phyloP scores from a whole-genome alignment of 1,140 invertebrate genomes.

The Listronotus bonariensis region DNA sequence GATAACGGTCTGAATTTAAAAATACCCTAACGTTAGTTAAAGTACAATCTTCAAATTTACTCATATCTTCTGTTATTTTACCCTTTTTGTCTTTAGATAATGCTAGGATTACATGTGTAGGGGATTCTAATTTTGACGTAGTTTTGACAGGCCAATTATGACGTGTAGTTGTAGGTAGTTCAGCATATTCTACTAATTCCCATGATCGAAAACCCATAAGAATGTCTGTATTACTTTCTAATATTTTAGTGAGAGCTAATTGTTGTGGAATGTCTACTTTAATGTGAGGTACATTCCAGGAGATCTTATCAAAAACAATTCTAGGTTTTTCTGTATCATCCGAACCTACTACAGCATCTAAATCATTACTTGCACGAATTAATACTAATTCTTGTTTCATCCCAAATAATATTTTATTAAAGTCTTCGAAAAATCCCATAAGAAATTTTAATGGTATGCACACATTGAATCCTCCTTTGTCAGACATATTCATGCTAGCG shows the following conservation, averaged over 20 bases:
- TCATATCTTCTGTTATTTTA: slow-evolving; percentile 10
- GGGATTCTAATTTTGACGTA: background rate
- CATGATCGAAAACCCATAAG: slow-evolving; percentile 10
- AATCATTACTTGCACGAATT: no score
- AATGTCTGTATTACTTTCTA: slow-evolving; percentile 16
- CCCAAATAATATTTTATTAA: no score
- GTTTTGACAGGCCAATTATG: slow-evolving; percentile 5
- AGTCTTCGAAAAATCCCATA: no score
- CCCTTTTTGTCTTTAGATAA: background rate
- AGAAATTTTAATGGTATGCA: no score
- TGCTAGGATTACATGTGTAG: slow-evolving; percentile 9
- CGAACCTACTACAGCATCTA: background rate
- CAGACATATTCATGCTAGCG: no score
- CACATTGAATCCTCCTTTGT: no score
- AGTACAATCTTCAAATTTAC: slow-evolving; percentile 12
- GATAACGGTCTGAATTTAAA: slow-evolving; percentile 13
- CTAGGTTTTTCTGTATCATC: background rate
- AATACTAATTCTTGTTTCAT: no score
- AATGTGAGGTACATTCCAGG: slow-evolving; percentile 12
- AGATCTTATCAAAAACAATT: slow-evolving; percentile 3
- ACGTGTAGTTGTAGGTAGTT: background rate
- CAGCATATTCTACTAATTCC: background rate
- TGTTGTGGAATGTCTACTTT: slow-evolving; percentile 16
- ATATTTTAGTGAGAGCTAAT: slow-evolving; percentile 14
- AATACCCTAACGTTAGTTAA: slow-evolving; percentile 7